Evolutionary conservation across 2,113 vertebrate genomes (phyloP), one percentile per base, ranked within the genome.

Genomic region (Uria lomvia): DNA sequence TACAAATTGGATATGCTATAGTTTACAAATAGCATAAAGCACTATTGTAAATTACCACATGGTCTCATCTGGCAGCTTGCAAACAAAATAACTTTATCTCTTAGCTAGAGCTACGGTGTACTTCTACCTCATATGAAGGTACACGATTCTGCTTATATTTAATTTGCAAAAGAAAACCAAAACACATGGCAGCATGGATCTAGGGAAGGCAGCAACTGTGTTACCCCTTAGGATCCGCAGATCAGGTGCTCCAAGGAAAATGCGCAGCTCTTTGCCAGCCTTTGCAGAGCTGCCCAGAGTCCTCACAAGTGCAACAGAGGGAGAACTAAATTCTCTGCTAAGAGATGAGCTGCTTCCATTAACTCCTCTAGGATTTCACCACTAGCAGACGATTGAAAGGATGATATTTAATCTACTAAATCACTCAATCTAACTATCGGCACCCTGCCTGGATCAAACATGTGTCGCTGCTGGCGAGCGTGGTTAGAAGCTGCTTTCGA

Each of bases 341-440:
- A 30, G 45, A 84, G 62, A 79, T 9, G 5, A 92, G 55, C 63
- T 68, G 65, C 72, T 87, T 43, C 63, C 56, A 45, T 73, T 68
- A 90, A 82, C 17, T 84, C 23, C 75, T 72, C 43, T 30, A 75
- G 60, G 58, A 82, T 55, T 88, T 94, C 63, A 78, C 30, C 63
- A 30, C 53, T 36, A 87, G 42, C 47, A 73, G 55, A 85, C 0
- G 4, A 86, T 0, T 62, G 47, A 84, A 82, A 91, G 42, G 49
- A 81, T 60, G 38, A 66, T 47, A 77, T 50, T 87, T 92, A 21
- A 94, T 81, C 45, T 75, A 49, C n/a, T 86, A 66, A 70, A 77
- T 62, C 56, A 91, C 55, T 67, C 83, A 72, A 4, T 36, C 56
- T 74, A 66, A 67, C 47, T 79, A 90, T 21, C 4, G 8, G 71